Base-by-base conservation (phyloP, 2,888 invertebrate genomes). In the Teleogryllus oceanicus region DNA sequence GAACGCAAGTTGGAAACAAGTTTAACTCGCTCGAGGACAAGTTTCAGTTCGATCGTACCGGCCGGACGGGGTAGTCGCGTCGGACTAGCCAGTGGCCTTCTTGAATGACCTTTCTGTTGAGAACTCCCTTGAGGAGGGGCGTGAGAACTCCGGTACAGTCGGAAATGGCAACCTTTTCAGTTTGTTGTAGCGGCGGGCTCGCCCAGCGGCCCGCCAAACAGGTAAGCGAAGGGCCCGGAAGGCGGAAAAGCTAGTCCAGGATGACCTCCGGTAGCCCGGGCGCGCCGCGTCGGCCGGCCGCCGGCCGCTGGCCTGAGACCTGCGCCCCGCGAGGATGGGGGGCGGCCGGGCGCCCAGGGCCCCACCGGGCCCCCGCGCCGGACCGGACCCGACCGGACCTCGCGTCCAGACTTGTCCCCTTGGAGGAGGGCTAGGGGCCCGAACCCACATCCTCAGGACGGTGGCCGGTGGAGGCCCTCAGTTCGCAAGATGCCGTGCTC, bases 161-260 rank as follows among this genome's bases (percentile, higher is more conserved):
- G 62, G 62, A 62, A 62, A 62, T 62, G 62, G 62, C 62, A 62
- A 62, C 62, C 62, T 62, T 62, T 62, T 62, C 62, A 62, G 3
- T 16, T 62, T 62, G 62, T 62, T 62, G 62, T 18, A 62, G 62
- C 62, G 62, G 16, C 18, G 62, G 62, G 62, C 62, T 37, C 62
- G 62, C 13, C 62, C 18, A 62, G 62, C 62, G 62, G 62, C 62
- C 18, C 18, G 62, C 62, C 62, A 62, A 62, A 62, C 62, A 62
- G 62, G 62, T 62, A 62, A 13, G 62, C 13, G 62, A 8, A 13
- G 62, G 62, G 62, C 62, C 62, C 62, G 62, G 62, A 18, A 13
- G 18, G 62, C 62, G 62, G 62, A 62, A 62, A 62, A 62, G 62
- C 62, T 13, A 62, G 62, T 62, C 62, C 62, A 62, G 16, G 62